Conservation (phyloP, 2,797 vertebrate species). For the Sebastes trivittatus region DNA sequence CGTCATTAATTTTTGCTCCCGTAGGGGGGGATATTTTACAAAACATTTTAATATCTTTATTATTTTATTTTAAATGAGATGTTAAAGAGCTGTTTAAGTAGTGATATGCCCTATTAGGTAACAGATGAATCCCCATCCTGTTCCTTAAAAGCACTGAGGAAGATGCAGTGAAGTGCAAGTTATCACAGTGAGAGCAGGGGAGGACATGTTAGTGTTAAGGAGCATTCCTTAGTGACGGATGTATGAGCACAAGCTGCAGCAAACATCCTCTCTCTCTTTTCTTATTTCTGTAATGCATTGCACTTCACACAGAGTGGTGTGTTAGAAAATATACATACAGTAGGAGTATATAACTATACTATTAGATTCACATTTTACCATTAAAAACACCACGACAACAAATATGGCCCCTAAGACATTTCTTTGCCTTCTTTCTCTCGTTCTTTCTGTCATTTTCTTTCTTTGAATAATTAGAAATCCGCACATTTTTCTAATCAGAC, state of each 20-base stretch:
- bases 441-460: neutral
- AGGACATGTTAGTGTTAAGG: slow-evolving; percentile 76
- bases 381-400: neutral
- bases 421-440: neutral
- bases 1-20: neutral
- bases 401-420: neutral
- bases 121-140: slow-evolving; percentile 5
- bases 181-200: slow-evolving; percentile 63
- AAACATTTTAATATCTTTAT: neutral
- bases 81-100: slow-evolving; percentile 15
- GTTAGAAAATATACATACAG: neutral
- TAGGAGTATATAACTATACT: neutral
- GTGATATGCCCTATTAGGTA: slow-evolving; percentile 1
- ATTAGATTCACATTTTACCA: neutral
- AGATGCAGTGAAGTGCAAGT: slow-evolving; percentile 45
- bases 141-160: slow-evolving; percentile 33
- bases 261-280: slow-evolving; percentile 37
- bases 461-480: slow-evolving; percentile 15
- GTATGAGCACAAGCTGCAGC: slow-evolving; percentile 36
- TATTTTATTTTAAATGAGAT: slow-evolving; percentile 1
- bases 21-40: slow-evolving; percentile 1
- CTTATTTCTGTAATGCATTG: neutral
- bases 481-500: slow-evolving; percentile 10
- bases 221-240: slow-evolving; percentile 77
- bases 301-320: neutral